Conservation (phyloP, 2,888 invertebrate genomes). For the Melolontha melolontha region DNA sequence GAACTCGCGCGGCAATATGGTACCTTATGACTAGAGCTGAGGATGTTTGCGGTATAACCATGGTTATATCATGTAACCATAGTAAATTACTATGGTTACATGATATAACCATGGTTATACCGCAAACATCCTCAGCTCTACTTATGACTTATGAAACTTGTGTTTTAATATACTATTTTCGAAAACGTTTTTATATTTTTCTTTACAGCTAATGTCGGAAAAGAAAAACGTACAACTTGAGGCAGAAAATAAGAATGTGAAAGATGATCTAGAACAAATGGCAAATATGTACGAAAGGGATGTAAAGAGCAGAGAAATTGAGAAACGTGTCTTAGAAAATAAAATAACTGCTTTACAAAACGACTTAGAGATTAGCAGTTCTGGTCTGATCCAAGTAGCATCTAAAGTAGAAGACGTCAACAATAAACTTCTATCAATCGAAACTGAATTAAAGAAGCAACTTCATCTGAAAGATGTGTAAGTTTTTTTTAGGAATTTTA, state of each 20-base stretch:
- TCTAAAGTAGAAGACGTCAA: slow-evolving; percentile 54
- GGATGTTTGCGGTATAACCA: too few relatives aligned
- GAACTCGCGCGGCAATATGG: too few relatives aligned
- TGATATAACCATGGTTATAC: too few relatives aligned
- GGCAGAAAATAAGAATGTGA: slow-evolving; percentile 71
- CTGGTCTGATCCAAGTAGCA: slow-evolving; percentile 56
- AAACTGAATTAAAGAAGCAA: slow-evolving; percentile 55
- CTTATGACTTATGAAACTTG: too few relatives aligned
- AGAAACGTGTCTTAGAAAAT: slow-evolving; percentile 66
- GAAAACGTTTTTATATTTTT: neutral
- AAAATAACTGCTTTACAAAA: slow-evolving; percentile 64
- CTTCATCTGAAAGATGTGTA: slow-evolving; percentile 50
- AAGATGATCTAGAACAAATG: slow-evolving; percentile 71
- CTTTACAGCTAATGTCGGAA: slow-evolving; percentile 68
- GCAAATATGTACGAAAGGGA: slow-evolving; percentile 70
- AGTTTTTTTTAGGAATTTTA: slow-evolving; percentile 25
- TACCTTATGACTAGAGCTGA: too few relatives aligned
- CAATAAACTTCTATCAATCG: slow-evolving; percentile 56
- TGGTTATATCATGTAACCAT: too few relatives aligned
- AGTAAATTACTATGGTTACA: too few relatives aligned
- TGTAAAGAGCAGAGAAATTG: slow-evolving; percentile 70
- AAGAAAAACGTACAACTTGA: slow-evolving; percentile 70
- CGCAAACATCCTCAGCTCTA: too few relatives aligned
- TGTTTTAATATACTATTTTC: too few relatives aligned
- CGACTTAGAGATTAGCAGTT: slow-evolving; percentile 60